phyloP scores from a whole-genome alignment of 2,888 invertebrate genomes.

The Idaea dimidiata region DNA sequence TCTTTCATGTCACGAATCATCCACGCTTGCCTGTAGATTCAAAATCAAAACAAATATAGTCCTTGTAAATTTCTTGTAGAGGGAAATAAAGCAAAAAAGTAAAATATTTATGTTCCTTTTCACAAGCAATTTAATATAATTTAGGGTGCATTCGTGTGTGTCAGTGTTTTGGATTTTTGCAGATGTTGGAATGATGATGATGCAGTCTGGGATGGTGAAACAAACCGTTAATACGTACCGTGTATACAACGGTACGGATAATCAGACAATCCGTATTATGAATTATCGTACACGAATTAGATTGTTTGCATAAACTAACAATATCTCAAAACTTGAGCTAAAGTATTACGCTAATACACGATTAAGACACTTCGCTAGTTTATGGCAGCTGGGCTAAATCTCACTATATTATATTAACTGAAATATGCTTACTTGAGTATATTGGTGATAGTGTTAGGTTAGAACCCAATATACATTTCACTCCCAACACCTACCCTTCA shows the following conservation, averaged over 20 bases:
- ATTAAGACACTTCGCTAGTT: conserved; percentile 72
- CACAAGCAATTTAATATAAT: conserved; percentile 39
- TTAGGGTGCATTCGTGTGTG: conserved; percentile 69
- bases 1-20: conserved; percentile 64
- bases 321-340: conserved; percentile 67
- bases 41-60: conserved; percentile 40
- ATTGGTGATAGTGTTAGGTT: conserved; percentile 36
- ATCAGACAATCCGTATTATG: conserved; percentile 63
- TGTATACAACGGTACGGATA: conserved; percentile 91
- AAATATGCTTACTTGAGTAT: conserved; percentile 45
- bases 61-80: neutral
- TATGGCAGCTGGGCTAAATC: conserved; percentile 68
- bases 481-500: conserved; percentile 36
- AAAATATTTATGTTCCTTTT: conserved; percentile 40
- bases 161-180: conserved; percentile 86
- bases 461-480: conserved; percentile 43
- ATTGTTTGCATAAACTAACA: conserved; percentile 79
- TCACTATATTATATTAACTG: conserved; percentile 54
- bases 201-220: conserved; percentile 98
- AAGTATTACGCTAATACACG: conserved; percentile 73
- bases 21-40: conserved; percentile 58
- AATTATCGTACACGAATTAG: conserved; percentile 73
- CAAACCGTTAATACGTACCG: conserved; percentile 89
- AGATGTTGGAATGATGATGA: conserved; percentile 98
- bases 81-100: conserved; percentile 13